A percentile compares a stretch with the other conserved stretches of the same genome.
Conservation (phyloP, 2,113 vertebrate species). For the Indri indri region DNA sequence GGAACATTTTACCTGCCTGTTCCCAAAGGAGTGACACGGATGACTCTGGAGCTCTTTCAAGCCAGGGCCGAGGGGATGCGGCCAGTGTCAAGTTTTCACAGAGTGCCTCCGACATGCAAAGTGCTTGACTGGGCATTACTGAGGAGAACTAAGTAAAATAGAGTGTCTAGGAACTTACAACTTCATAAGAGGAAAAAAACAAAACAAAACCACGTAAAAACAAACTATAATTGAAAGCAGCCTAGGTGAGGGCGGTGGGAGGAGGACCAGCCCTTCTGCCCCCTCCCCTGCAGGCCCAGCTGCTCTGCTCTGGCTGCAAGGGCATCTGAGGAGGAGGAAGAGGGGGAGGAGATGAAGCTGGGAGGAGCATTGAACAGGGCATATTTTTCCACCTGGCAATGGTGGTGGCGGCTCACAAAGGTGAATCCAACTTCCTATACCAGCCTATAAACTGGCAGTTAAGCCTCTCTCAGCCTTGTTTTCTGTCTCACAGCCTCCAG, state of each 20-base stretch:
- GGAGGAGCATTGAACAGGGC: not conserved
- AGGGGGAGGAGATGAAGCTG: accelerated
- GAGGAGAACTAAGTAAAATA: not conserved
- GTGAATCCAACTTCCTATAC: not conserved
- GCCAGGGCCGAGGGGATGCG: not conserved
- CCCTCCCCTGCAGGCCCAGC: no score
- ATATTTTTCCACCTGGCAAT: not conserved
- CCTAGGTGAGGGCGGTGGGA: not conserved
- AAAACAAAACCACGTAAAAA: accelerated
- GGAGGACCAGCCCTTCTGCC: not conserved
- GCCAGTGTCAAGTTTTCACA: not conserved
- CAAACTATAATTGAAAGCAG: not conserved
- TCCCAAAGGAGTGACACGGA: not conserved
- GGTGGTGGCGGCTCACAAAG: not conserved
- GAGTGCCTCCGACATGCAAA: not conserved
- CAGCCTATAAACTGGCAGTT: not conserved
- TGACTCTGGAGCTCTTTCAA: not conserved
- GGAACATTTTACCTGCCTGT: not conserved
- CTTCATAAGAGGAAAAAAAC: not conserved
- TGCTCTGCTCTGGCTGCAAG: not conserved
- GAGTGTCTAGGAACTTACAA: not conserved
- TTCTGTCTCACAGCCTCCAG: not conserved
- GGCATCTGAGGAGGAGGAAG: accelerated
- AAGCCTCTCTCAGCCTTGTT: not conserved
- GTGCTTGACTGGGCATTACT: not conserved